Conservation (phyloP, 2,113 vertebrate genomes). For the Pitta sordida region DNA sequence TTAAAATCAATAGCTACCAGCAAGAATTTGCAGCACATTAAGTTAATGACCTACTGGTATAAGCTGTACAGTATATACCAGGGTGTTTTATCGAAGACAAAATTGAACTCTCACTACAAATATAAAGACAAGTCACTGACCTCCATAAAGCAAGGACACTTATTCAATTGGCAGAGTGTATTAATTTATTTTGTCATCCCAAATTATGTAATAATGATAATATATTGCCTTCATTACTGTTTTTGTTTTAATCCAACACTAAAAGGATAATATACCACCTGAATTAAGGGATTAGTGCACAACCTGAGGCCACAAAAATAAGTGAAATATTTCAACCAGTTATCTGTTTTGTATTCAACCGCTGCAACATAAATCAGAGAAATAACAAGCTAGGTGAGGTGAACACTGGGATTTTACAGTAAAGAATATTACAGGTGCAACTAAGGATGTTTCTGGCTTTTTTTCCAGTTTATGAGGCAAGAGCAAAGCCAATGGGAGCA, state of each 20-base stretch:
- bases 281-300: neutral
- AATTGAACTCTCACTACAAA: neutral
- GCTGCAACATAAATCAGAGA: neutral
- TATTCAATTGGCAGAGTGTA: neutral
- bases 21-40: neutral
- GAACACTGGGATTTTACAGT: neutral
- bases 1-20: constrained; percentile 43
- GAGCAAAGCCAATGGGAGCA: neutral
- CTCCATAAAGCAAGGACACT: neutral
- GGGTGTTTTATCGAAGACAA: neutral
- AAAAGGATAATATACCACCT: neutral
- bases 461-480: neutral
- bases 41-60: neutral
- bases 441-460: neutral
- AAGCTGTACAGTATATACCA: neutral
- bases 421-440: neutral
- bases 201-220: neutral
- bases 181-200: neutral
- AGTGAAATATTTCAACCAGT: neutral
- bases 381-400: neutral
- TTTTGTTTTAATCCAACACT: neutral
- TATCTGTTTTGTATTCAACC: neutral
- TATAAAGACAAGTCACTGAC: neutral
- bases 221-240: neutral
- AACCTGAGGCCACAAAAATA: neutral